A percentile compares a stretch with the other conserved stretches of the same genome.
Conservation (phyloP, 1,140 invertebrate genomes). For the Scaptomyza hsui region DNA sequence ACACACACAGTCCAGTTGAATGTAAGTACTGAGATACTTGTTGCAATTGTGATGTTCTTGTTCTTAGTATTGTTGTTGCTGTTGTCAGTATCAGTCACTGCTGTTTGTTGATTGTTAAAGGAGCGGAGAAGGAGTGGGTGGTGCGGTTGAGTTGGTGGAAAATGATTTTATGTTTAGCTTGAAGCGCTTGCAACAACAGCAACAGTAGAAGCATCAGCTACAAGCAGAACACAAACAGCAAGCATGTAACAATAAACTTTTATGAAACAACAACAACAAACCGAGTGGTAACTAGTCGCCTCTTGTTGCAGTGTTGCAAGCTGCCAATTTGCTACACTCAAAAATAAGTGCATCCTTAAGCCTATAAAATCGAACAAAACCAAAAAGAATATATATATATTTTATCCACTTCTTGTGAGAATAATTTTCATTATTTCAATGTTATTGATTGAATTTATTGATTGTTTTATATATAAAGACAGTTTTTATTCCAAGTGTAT, state of each 20-base stretch:
- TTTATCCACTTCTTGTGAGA: too few species aligned
- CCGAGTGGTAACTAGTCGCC: slow-evolving; percentile 34
- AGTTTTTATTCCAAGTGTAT: not conserved
- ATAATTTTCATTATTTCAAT: too few species aligned
- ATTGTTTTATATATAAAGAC: too few species aligned
- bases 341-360: not conserved
- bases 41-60: slow-evolving; percentile 10
- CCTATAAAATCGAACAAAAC: too few species aligned
- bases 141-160: not conserved
- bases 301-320: slow-evolving; percentile 13
- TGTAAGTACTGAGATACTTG: not conserved
- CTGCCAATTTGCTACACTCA: not conserved
- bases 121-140: slow-evolving; percentile 1
- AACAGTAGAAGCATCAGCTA: not conserved
- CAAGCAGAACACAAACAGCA: slow-evolving; percentile 37
- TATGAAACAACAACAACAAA: slow-evolving; percentile 76
- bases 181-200: slow-evolving; percentile 37
- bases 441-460: too few species aligned
- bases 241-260: slow-evolving; percentile 72
- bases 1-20: not conserved
- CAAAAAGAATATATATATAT: too few species aligned
- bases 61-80: slow-evolving; percentile 20
- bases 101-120: slow-evolving; percentile 47
- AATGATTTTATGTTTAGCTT: slow-evolving; percentile 69
- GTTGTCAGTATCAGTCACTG: slow-evolving; percentile 30